Evolutionary conservation across 2,113 vertebrate species (phyloP), one percentile per base, ranked within the genome.

Genomic region (Podiceps cristatus): DNA sequence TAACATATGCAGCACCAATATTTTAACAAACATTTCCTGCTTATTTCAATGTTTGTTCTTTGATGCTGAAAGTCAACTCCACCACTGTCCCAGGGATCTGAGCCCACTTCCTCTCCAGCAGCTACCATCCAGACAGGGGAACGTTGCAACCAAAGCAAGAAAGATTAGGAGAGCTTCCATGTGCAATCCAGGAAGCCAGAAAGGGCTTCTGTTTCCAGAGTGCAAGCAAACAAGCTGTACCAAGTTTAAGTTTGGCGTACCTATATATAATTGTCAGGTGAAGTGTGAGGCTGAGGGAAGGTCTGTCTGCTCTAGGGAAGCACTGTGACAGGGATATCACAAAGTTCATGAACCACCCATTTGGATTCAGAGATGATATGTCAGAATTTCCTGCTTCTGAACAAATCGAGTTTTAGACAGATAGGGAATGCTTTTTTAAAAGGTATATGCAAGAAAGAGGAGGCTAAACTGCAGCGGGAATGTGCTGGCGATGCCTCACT

Each of bases 11-110:
- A 88, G 27, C 64, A 88, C 28, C 50, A 76, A 42, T 50, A 69
- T 82, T 95, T 85, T 93, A 92, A 85, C 45, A 73, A 78, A 66
- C 20, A 73, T 88, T 97, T 95, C 82, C 71, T 90, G 66, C 92
- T 90, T 95, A 79, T 93, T 95, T 93, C 86, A 63, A 87, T 82
- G 47, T n/a, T 87, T 91, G 11, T 62, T 75, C 83, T 86, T 96
- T 77, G 75, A 88, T 86, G 85, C 49, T 55, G 56, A 62, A 91
- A 87, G 69, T 66, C 77, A 86, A 0, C 49, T 90, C 27, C 60
- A 86, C 59, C 55, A 60, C 69, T 90, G 74, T 83, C 52, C 63
- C 27, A 67, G 62, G 40, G 18, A 88, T 78, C 27, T 69, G 27
- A 52, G 56, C 55, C 92, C 81, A 85, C 75, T 95, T 95, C 75